These are phyloP conservation scores for Mactra quadrangularis DNA, from an alignment of 1,140 invertebrate species.

Conservation along the genomic window DNA sequence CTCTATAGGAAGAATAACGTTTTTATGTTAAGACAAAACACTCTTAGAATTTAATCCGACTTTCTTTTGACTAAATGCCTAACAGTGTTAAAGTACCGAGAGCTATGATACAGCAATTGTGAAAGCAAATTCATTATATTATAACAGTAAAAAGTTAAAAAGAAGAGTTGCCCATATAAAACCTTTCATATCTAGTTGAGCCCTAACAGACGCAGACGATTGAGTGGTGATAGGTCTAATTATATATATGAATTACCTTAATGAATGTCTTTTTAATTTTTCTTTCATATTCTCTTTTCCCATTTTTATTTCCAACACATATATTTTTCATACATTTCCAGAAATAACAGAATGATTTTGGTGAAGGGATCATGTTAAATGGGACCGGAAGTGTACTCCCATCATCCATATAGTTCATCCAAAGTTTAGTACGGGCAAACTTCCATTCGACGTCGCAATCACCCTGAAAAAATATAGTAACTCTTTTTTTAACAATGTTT, in stretches of 20 bases:
- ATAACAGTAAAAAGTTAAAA: too few relatives aligned
- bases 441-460: constrained; percentile 97
- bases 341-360: constrained; percentile 83
- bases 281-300: constrained; percentile 69
- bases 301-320: constrained; percentile 63
- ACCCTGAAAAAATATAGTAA: constrained; percentile 86
- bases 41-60: too few relatives aligned
- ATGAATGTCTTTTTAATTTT: constrained; percentile 80
- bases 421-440: constrained; percentile 94
- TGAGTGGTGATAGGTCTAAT: too few relatives aligned
- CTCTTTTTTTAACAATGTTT: background rate
- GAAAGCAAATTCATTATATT: too few relatives aligned
- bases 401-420: constrained; percentile 97
- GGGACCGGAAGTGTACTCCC: constrained; percentile 94
- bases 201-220: too few relatives aligned
- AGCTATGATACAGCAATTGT: too few relatives aligned
- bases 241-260: constrained; percentile 69
- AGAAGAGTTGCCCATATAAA: too few relatives aligned
- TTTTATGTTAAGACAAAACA: too few relatives aligned
- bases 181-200: too few relatives aligned
- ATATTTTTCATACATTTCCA: constrained; percentile 73
- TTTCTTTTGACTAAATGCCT: too few relatives aligned
- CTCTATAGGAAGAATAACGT: too few relatives aligned
- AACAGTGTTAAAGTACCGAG: too few relatives aligned
- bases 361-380: constrained; percentile 96